Conservation (phyloP, 53 echinoderm and acorn worm species). For the Echinometra lucunter region DNA sequence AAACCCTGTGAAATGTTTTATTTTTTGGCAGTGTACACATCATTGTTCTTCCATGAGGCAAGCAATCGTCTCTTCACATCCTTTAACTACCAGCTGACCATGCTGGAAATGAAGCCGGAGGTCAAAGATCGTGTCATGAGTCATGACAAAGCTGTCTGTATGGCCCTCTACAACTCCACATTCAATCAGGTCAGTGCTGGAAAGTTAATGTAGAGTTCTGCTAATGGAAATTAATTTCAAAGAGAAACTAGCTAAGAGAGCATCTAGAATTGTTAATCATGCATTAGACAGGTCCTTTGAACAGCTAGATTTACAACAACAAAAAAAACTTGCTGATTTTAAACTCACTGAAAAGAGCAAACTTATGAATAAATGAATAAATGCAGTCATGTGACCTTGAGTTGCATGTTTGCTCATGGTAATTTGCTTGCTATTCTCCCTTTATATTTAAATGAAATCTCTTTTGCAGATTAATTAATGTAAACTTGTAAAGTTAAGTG, state of each 20-base stretch:
- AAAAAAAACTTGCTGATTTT: too few species aligned
- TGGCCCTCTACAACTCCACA: slow-evolving; percentile 88
- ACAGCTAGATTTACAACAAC: too few species aligned
- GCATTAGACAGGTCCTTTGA: too few species aligned
- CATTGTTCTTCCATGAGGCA: slow-evolving; percentile 94
- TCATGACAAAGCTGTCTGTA: slow-evolving; percentile 90
- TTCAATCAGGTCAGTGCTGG: slow-evolving; percentile 77
- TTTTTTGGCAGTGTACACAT: slow-evolving; percentile 78
- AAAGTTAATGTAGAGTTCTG: background rate
- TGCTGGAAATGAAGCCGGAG: slow-evolving; percentile 96
- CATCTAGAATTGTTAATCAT: too few species aligned
- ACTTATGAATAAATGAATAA: background rate
- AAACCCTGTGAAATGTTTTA: background rate
- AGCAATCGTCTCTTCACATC: slow-evolving; percentile 87
- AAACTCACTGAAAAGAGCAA: too few species aligned
- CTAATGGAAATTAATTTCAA: background rate
- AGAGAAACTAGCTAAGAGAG: too few species aligned
- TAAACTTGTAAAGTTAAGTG: too few species aligned
- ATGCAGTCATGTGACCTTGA: background rate
- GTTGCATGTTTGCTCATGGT: background rate
- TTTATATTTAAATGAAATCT: background rate
- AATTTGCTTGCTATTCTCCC: background rate
- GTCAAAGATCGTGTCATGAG: slow-evolving; percentile 94
- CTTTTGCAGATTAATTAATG: background rate
- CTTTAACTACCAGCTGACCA: slow-evolving; percentile 94